A percentile compares a stretch with the other conserved stretches of the same genome.
These are phyloP conservation scores for Cardinalis cardinalis DNA, from an alignment of 2,113 vertebrate species.

Conservation along the genomic window DNA sequence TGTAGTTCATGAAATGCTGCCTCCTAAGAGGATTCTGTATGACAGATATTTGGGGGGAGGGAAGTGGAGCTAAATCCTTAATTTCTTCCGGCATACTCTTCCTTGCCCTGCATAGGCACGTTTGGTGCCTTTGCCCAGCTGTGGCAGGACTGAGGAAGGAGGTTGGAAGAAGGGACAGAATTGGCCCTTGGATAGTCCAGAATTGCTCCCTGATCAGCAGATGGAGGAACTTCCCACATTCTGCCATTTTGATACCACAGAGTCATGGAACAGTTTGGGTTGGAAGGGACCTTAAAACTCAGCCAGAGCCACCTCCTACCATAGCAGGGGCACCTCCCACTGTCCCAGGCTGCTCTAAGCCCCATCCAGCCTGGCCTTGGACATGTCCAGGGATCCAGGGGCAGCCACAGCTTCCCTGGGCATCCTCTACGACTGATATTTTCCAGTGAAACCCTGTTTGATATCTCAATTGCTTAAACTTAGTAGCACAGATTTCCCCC, in stretches of 20 bases:
- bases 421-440: background rate
- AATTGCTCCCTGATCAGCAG: background rate
- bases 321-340: background rate
- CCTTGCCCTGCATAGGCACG: accelerated
- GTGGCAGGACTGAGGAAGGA: background rate
- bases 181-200: background rate
- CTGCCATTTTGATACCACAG: background rate
- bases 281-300: background rate
- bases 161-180: background rate
- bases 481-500: accelerated
- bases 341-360: background rate
- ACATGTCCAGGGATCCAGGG: background rate
- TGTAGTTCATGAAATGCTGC: background rate
- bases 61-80: background rate
- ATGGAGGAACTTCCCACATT: background rate
- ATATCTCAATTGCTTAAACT: background rate
- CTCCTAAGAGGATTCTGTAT: background rate
- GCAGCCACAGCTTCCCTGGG: background rate
- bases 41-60: accelerated
- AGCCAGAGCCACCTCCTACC: background rate
- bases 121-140: background rate
- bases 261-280: background rate
- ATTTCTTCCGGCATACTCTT: background rate
- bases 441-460: background rate
- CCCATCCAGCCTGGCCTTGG: background rate